These are phyloP conservation scores for Stegostoma tigrinum DNA, from an alignment of 2,113 vertebrate species.

Conservation along the genomic window DNA sequence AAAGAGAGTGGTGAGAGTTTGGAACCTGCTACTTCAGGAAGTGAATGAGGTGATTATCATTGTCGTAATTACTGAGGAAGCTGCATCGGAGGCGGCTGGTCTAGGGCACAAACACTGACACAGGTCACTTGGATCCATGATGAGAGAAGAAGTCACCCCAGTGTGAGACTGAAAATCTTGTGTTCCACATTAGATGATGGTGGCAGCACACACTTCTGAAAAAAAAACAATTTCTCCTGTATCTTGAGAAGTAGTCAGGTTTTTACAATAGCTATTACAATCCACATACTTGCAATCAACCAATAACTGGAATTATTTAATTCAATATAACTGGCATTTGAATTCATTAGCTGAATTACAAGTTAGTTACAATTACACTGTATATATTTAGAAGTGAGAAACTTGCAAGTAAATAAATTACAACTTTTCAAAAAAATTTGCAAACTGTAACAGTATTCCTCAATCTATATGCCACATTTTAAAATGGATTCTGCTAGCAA, in stretches of 20 bases:
- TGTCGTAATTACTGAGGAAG: not conserved
- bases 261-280: not conserved
- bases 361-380: not conserved
- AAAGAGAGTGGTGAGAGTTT: no score
- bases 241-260: not conserved
- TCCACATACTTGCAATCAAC: not conserved
- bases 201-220: not conserved
- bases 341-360: not conserved
- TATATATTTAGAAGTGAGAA: not conserved
- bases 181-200: not conserved
- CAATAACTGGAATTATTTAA: not conserved
- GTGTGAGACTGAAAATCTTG: not conserved
- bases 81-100: no score
- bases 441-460: not conserved
- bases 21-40: not conserved
- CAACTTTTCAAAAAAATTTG: not conserved
- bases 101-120: not conserved
- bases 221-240: not conserved
- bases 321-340: not conserved
- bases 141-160: no score
- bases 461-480: not conserved
- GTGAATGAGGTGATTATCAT: not conserved
- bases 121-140: not conserved
- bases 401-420: not conserved
- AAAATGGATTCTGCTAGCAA: not conserved